Evolutionary conservation across 2,113 vertebrate species (phyloP).

Genomic region (Oenanthe oenanthe): DNA sequence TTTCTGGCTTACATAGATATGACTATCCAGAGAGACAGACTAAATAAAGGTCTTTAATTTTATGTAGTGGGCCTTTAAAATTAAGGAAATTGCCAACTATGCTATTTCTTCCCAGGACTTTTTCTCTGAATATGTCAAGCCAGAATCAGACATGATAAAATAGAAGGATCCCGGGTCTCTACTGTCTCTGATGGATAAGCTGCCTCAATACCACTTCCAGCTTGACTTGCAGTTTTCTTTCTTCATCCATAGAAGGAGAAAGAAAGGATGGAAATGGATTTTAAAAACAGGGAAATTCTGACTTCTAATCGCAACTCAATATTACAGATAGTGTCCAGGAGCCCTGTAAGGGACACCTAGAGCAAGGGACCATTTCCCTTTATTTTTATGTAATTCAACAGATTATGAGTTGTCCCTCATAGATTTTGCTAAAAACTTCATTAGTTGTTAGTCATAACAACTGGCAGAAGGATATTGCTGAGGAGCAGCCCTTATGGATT

Average conservation of each 20-base stretch:
- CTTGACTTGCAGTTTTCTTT: neutral
- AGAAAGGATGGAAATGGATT: neutral
- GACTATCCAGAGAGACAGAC: neutral
- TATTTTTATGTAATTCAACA: neutral
- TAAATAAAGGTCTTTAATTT: slow-evolving; percentile 39
- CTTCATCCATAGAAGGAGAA: neutral
- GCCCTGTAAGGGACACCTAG: neutral
- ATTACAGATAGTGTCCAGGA: neutral
- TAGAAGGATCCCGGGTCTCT: neutral
- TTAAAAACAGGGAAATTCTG: neutral
- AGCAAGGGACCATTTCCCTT: neutral
- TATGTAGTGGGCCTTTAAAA: neutral
- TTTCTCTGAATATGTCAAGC: neutral
- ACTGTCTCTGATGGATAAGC: neutral
- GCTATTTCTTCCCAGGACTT: neutral
- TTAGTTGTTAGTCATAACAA: neutral
- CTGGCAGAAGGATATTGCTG: neutral
- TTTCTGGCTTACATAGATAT: neutral
- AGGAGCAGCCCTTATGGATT: neutral
- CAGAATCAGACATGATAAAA: neutral
- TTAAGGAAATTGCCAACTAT: neutral
- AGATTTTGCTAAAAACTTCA: neutral
- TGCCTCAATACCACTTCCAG: neutral
- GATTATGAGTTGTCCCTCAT: neutral
- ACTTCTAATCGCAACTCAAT: neutral